Base-by-base conservation (phyloP, 2,797 vertebrate genomes). In the Notolabrus celidotus region DNA sequence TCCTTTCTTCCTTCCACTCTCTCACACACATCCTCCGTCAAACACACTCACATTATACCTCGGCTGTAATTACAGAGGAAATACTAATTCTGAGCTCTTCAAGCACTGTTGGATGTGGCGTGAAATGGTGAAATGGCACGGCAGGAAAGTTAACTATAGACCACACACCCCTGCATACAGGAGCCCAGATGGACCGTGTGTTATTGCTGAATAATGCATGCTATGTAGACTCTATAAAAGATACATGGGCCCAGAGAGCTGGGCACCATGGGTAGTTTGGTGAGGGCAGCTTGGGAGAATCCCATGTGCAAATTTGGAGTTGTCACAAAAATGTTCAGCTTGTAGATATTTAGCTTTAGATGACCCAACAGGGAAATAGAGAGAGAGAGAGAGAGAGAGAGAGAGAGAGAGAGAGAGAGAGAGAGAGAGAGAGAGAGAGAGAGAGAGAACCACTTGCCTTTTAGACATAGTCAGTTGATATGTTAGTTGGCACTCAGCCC, bases 201-300 rank as follows among this genome's bases (percentile, higher is more conserved):
- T 94, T 93, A 89, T 90, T 89, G 78, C 83, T 95, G 91, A 94
- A 95, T 95, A 93, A 94, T 94, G 90, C 78, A 95, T 94, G 82
- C 85, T 88, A 84, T 92, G 90, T 94, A 93, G 93, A 94, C 90
- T 85, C 86, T 82, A 94, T 94, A 83, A 94, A 95, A 94, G 91
- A 94, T 92, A 93, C 86, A 94, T 93, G 88, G 74, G 70, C 67
- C 61, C 67, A 85, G 84, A 89, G 85, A 83, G 85, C 77, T 67
- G 78, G 74, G 67, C 67, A 70, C 76, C 43, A n/a, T 71, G 53
- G 81, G 80, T 68, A 82, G 82, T 81, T 84, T 46, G 38, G 51
- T 71, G 49, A 81, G 84, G 80, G 82, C 73, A 80, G 57, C 38
- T 58, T 51, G 19, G 27, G 57, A 83, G 71, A 52, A 71, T 74